Evolutionary conservation across 2,888 invertebrate species (phyloP).

Genomic region (Eudemis profundana): DNA sequence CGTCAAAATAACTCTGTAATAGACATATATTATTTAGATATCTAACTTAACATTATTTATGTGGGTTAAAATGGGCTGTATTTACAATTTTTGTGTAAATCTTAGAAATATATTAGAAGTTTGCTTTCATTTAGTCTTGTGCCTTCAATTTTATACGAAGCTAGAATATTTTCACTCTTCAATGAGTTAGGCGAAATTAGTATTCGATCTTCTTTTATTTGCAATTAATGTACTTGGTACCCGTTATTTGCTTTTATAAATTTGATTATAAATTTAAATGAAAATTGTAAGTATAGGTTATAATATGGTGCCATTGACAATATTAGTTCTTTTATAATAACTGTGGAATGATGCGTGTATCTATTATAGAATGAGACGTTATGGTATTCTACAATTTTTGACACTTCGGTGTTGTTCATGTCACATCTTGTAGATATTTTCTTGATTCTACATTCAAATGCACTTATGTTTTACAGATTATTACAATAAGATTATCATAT

Average conservation of each 20-base stretch:
- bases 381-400: constrained; percentile 46
- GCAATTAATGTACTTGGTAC: constrained; percentile 2
- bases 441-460: constrained; percentile 24
- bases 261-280: constrained; percentile 42
- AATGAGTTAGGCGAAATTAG: constrained; percentile 16
- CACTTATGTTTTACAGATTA: constrained; percentile 32
- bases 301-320: constrained; percentile 77
- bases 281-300: constrained; percentile 47
- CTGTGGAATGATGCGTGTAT: constrained; percentile 50
- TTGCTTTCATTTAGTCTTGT: constrained; percentile 32
- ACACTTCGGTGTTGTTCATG: constrained; percentile 27
- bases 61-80: constrained; percentile 36
- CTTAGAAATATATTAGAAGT: constrained; percentile 17
- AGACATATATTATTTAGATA: constrained; percentile 15
- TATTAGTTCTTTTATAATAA: constrained; percentile 69
- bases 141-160: constrained; percentile 41
- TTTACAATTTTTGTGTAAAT: constrained; percentile 47
- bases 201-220: constrained; percentile 13
- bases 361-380: constrained; percentile 47
- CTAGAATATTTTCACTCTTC: constrained; percentile 21
- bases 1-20: constrained; percentile 4
- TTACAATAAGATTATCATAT: constrained; percentile 16
- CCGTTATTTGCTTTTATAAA: constrained; percentile 19
- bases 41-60: constrained; percentile 24
- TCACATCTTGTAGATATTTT: constrained; percentile 35